phyloP scores from a whole-genome alignment of 2,113 vertebrate genomes.

The Condylura cristata region DNA sequence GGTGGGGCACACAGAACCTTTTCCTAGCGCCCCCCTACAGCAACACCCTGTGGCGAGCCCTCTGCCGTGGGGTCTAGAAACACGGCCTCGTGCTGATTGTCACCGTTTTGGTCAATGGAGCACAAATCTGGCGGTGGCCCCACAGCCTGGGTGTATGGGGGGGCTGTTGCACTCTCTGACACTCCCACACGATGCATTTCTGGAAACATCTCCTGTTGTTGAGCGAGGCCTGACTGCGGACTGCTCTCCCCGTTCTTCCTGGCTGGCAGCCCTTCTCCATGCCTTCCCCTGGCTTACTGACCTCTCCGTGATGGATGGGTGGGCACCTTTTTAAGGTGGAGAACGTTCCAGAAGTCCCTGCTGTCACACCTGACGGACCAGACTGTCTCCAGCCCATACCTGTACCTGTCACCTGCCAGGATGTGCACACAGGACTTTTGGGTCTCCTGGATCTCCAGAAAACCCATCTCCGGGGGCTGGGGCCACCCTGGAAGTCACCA shows the following conservation, averaged over 20 bases:
- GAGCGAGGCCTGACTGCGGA: too few relatives aligned
- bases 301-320: neutral
- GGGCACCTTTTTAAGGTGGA: neutral
- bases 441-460: neutral
- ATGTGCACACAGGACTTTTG: neutral
- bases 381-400: neutral
- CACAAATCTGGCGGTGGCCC: too few relatives aligned
- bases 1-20: neutral
- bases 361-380: neutral
- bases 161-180: too few relatives aligned
- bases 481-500: too few relatives aligned
- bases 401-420: rapidly evolving
- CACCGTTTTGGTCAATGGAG: too few relatives aligned
- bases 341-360: neutral
- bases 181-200: too few relatives aligned
- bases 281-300: neutral
- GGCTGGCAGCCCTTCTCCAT: too few relatives aligned
- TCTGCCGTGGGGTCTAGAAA: neutral
- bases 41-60: neutral
- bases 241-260: too few relatives aligned
- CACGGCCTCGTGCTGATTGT: too few relatives aligned
- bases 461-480: rapidly evolving
- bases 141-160: too few relatives aligned
- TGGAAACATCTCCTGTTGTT: too few relatives aligned
- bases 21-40: neutral